Evolutionary conservation across 2,888 invertebrate species (phyloP).

Genomic region (Thera britannica): DNA sequence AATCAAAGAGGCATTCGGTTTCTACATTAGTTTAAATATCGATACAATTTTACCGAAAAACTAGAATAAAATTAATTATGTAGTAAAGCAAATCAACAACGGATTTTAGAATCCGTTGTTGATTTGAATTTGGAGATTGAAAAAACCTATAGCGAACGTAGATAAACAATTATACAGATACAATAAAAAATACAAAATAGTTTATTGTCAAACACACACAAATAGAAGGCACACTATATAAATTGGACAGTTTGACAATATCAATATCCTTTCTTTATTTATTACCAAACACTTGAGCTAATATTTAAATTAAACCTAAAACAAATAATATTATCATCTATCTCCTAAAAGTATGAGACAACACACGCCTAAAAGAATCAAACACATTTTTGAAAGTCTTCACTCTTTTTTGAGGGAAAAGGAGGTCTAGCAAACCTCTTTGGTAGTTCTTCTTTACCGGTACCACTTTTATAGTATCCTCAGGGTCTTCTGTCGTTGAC

Average conservation of each 20-base stretch:
- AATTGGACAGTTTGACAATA: neutral
- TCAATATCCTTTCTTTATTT: conserved; percentile 7
- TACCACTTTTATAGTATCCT: conserved; percentile 43
- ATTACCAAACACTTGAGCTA: conserved; percentile 1
- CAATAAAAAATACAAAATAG: no score
- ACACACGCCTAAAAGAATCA: conserved; percentile 56
- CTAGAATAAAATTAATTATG: no score
- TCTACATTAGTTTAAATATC: no score
- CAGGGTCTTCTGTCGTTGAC: conserved; percentile 46
- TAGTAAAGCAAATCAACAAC: no score
- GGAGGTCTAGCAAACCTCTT: conserved; percentile 65
- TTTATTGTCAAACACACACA: no score
- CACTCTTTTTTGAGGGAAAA: conserved; percentile 65
- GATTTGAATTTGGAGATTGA: no score
- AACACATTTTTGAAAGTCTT: conserved; percentile 63
- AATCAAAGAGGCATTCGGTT: no score
- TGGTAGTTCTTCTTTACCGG: conserved; percentile 51
- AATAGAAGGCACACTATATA: no score
- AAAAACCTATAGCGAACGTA: no score
- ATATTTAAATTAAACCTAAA: neutral
- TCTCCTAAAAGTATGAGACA: conserved; percentile 62
- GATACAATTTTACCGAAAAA: no score
- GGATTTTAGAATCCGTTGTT: no score
- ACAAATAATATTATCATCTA: conserved; percentile 8
- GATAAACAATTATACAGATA: no score